These are phyloP conservation scores for Tupiocoris notatus DNA, from an alignment of 2,888 invertebrate species.

Conservation along the genomic window DNA sequence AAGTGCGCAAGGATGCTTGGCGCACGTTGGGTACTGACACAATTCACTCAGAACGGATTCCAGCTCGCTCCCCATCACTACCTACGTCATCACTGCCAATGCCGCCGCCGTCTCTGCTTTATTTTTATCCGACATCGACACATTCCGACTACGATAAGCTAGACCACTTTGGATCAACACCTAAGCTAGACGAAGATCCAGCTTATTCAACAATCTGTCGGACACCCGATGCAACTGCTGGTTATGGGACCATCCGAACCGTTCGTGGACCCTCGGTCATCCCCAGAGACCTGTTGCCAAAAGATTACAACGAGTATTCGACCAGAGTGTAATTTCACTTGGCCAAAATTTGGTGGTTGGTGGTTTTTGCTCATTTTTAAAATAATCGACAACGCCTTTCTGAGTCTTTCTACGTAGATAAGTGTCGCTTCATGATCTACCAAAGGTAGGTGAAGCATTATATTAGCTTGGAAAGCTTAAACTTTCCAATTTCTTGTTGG, in stretches of 20 bases:
- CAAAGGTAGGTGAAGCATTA: no score
- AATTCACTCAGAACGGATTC: slow-evolving; percentile 68
- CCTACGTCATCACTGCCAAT: neutral
- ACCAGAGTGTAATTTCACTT: neutral
- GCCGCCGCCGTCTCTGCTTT: slow-evolving; percentile 1
- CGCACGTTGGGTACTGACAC: slow-evolving; percentile 73
- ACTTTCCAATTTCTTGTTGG: no score
- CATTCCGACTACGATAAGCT: slow-evolving; percentile 69
- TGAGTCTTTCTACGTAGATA: no score
- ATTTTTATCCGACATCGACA: neutral
- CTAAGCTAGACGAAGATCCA: slow-evolving; percentile 64
- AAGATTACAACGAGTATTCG: neutral
- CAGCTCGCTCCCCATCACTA: slow-evolving; percentile 21
- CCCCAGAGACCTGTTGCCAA: neutral
- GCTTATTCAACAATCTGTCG: slow-evolving; percentile 57
- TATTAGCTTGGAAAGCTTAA: no score
- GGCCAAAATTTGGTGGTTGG: no score
- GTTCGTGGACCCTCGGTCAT: slow-evolving; percentile 49
- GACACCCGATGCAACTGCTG: slow-evolving; percentile 53
- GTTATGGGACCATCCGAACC: slow-evolving; percentile 76
- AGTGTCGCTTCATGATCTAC: no score
- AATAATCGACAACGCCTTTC: neutral
- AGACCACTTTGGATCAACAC: slow-evolving; percentile 76
- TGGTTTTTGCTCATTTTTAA: neutral
- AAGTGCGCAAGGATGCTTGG: slow-evolving; percentile 77